phyloP scores from a whole-genome alignment of 1,140 invertebrate genomes.

The Drosophila truncata region DNA sequence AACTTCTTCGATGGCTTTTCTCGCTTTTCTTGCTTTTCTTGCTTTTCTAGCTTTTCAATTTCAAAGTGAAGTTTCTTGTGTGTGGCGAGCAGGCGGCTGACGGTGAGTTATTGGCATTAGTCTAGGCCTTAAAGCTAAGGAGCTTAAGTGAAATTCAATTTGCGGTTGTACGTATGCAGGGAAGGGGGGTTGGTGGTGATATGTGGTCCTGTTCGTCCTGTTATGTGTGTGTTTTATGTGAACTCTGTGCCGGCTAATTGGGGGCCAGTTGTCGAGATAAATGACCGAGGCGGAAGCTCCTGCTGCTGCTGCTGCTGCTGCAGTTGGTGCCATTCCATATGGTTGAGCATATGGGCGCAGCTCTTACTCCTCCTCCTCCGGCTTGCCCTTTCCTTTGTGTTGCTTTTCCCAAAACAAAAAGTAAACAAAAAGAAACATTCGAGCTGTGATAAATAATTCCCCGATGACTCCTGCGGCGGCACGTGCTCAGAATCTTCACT shows the following conservation, averaged over 20 bases:
- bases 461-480: slow-evolving; percentile 67
- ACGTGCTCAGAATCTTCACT: slow-evolving; percentile 63
- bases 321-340: slow-evolving; percentile 59
- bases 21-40: slow-evolving; percentile 17
- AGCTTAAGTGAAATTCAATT: slow-evolving; percentile 74
- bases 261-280: slow-evolving; percentile 56
- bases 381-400: slow-evolving; percentile 62
- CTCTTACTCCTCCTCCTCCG: slow-evolving; percentile 27
- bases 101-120: slow-evolving; percentile 67
- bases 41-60: slow-evolving; percentile 41
- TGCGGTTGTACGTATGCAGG: slow-evolving; percentile 71
- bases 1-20: slow-evolving; percentile 40
- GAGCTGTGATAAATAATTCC: slow-evolving; percentile 73
- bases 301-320: slow-evolving; percentile 19
- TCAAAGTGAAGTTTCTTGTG: slow-evolving; percentile 32
- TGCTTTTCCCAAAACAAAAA: slow-evolving; percentile 77
- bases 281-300: slow-evolving; percentile 39
- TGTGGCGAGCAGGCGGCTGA: slow-evolving; percentile 31
- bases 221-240: slow-evolving; percentile 8
- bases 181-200: slow-evolving; percentile 13
- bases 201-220: slow-evolving; percentile 7
- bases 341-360: slow-evolving; percentile 44
- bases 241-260: slow-evolving; percentile 57
- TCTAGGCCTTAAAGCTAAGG: slow-evolving; percentile 68
- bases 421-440: slow-evolving; percentile 75